Percentiles rank a stretch among this genome's conserved stretches.
Conservation (phyloP, 2,113 vertebrate genomes). For the Nothoprocta pentlandii region DNA sequence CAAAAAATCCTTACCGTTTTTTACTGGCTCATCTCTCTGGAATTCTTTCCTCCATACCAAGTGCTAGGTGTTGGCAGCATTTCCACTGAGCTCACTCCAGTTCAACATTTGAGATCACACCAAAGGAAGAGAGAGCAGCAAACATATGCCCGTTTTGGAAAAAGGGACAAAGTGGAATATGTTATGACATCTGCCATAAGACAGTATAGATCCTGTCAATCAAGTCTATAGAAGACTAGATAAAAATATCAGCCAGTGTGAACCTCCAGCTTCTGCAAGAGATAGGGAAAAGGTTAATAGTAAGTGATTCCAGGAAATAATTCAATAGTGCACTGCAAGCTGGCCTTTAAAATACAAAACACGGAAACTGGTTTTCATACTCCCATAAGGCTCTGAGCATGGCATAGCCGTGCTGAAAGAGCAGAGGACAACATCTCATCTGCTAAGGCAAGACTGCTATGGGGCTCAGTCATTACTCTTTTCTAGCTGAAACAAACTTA, state of each 20-base stretch:
- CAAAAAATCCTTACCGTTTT: background rate
- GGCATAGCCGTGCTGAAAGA: background rate
- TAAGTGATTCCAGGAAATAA: background rate
- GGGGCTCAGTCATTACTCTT: background rate
- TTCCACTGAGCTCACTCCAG: background rate
- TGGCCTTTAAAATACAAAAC: background rate
- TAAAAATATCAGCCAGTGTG: background rate
- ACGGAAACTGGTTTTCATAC: background rate
- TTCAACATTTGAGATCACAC: background rate
- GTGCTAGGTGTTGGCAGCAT: background rate
- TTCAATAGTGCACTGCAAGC: rapidly evolving
- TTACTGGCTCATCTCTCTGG: background rate
- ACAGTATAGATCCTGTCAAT: slow-evolving; percentile 2
- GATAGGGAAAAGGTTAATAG: background rate
- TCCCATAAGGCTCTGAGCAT: background rate
- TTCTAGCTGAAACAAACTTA: background rate
- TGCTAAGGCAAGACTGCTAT: background rate
- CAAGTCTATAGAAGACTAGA: background rate
- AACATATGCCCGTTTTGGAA: slow-evolving; percentile 24
- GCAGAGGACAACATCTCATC: background rate
- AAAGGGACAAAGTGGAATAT: background rate
- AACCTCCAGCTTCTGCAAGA: background rate
- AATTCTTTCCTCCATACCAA: background rate
- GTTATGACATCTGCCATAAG: slow-evolving; percentile 33
- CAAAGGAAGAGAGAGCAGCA: background rate